phyloP scores from a whole-genome alignment of 1,140 invertebrate genomes.

The Papilio glaucus region DNA sequence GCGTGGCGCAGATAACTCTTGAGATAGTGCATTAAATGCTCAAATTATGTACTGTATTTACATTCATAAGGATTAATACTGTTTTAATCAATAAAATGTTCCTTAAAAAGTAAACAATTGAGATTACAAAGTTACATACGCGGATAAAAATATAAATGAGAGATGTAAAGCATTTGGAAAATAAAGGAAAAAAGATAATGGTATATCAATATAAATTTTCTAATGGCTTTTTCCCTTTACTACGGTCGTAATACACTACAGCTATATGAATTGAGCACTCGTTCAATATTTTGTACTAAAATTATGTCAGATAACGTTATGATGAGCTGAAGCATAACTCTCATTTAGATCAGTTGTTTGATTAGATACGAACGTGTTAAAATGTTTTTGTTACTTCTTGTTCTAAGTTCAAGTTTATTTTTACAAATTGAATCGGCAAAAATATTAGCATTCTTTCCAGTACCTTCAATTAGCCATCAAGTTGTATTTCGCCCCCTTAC shows the following conservation, averaged over 20 bases:
- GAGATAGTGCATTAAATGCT: no score
- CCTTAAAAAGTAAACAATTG: no score
- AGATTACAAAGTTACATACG: no score
- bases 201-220: no score
- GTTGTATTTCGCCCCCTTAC: constrained; percentile 78
- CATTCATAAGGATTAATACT: no score
- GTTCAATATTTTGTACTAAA: background rate
- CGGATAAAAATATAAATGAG: no score
- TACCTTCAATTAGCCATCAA: constrained; percentile 84
- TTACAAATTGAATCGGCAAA: constrained; percentile 40
- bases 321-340: background rate
- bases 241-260: background rate
- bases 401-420: constrained; percentile 9
- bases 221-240: no score
- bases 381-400: background rate
- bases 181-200: no score
- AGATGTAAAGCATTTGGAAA: no score
- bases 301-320: background rate
- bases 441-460: constrained; percentile 82
- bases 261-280: background rate
- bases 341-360: background rate
- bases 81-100: no score
- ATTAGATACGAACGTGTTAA: background rate
- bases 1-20: no score
- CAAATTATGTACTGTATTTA: no score